Evolutionary conservation across 1,140 invertebrate genomes (phyloP).

Genomic region (Caenorhabditis briggsae): DNA sequence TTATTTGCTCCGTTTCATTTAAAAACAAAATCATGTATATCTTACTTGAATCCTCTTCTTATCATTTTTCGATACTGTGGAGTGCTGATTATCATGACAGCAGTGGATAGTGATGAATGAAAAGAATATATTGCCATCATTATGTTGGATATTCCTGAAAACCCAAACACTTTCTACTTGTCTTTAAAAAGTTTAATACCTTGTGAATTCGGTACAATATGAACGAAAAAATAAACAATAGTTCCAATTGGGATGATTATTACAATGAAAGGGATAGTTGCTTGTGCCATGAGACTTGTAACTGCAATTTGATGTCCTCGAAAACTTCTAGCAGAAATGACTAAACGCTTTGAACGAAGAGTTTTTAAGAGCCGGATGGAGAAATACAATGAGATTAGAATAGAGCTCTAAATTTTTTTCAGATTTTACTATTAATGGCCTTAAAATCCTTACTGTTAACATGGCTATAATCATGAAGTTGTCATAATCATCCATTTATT

Average conservation of each 20-base stretch:
- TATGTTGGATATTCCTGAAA: slow-evolving; percentile 4
- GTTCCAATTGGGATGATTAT: slow-evolving; percentile 18
- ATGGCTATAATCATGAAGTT: neutral
- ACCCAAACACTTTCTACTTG: no score
- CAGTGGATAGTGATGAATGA: slow-evolving; percentile 3
- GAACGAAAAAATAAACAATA: slow-evolving; percentile 22
- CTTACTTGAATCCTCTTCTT: slow-evolving; percentile 1
- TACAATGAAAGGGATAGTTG: slow-evolving; percentile 3
- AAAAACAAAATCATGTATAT: no score
- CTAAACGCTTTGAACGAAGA: neutral
- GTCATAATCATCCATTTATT: slow-evolving; percentile 34
- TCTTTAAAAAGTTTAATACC: neutral
- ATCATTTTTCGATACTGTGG: slow-evolving; percentile 36
- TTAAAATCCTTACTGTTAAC: slow-evolving; percentile 4
- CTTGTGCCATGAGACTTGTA: slow-evolving; percentile 19
- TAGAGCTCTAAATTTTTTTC: neutral
- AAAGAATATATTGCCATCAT: slow-evolving; percentile 34
- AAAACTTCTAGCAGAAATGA: slow-evolving; percentile 1
- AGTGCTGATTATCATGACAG: slow-evolving; percentile 26
- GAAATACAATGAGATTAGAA: neutral
- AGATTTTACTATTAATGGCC: no score
- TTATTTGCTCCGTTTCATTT: neutral
- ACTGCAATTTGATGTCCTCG: slow-evolving; percentile 32
- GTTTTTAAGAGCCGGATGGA: slow-evolving; percentile 4
- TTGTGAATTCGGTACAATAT: neutral